Conservation (phyloP, 2,797 vertebrate genomes). For the Cynopterus sphinx region DNA sequence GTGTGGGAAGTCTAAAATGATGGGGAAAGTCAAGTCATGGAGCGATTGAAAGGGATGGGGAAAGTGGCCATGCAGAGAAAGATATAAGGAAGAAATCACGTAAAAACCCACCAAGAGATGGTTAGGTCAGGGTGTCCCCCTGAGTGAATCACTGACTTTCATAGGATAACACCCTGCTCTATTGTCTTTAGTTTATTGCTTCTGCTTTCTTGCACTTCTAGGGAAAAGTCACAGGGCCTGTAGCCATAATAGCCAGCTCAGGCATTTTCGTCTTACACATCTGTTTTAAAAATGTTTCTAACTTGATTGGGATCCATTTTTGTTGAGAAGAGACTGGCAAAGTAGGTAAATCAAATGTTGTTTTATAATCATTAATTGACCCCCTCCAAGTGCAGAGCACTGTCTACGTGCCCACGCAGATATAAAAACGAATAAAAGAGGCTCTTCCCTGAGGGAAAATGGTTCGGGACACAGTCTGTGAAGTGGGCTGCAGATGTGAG, state of each 20-base stretch:
- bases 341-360: neutral
- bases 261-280: neutral
- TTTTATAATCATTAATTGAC: neutral
- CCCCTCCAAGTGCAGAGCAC: neutral
- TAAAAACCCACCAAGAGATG: neutral
- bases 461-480: neutral
- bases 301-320: neutral
- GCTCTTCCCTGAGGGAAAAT: neutral
- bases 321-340: neutral
- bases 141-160: neutral
- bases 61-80: neutral
- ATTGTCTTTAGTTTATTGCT: neutral
- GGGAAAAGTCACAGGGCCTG: neutral
- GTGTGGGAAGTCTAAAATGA: neutral
- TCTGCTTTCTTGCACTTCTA: neutral
- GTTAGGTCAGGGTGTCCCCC: neutral
- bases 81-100: neutral
- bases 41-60: neutral
- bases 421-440: neutral
- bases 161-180: no score
- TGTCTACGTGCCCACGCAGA: neutral
- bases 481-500: accelerated
- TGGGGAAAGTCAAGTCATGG: neutral
- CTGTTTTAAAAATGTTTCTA: neutral
- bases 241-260: neutral